phyloP scores from a whole-genome alignment of 2,113 vertebrate species.

The Sinocyclocheilus anophthalmus region DNA sequence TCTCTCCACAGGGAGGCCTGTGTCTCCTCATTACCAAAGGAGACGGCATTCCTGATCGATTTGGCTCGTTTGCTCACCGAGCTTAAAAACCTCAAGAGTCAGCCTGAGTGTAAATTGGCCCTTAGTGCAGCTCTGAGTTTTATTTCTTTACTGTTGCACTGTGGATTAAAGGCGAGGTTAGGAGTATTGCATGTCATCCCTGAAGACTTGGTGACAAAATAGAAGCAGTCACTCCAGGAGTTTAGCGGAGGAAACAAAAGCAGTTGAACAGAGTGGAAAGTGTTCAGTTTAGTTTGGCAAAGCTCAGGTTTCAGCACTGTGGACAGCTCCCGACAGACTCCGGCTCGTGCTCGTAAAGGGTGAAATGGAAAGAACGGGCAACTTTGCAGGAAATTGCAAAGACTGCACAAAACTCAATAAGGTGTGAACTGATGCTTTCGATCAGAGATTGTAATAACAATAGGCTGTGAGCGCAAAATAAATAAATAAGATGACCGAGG shows the following conservation, averaged over 20 bases:
- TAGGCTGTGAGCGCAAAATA: not conserved
- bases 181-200: conserved; percentile 37
- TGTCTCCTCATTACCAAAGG: conserved; percentile 43
- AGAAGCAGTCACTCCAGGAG: not conserved
- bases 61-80: conserved; percentile 43
- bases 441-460: conserved; percentile 3
- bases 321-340: conserved; percentile 32
- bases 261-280: not conserved
- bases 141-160: conserved; percentile 41
- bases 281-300: conserved; percentile 32
- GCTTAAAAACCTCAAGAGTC: conserved; percentile 45
- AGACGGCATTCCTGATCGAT: conserved; percentile 54
- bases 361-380: conserved; percentile 15
- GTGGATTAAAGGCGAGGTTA: conserved; percentile 42
- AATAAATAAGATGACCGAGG: not conserved
- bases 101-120: conserved; percentile 43
- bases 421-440: conserved; percentile 8
- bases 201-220: conserved; percentile 35
- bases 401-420: conserved; percentile 11
- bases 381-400: conserved; percentile 30
- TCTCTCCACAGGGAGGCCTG: conserved; percentile 26
- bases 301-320: conserved; percentile 36
- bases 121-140: conserved; percentile 43
- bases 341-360: not conserved
- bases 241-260: conserved; percentile 31